Percentiles rank a stretch among this genome's conserved stretches.
phyloP scores from a whole-genome alignment of 53 echinoderm and acorn worm genomes.

The Astropecten irregularis region DNA sequence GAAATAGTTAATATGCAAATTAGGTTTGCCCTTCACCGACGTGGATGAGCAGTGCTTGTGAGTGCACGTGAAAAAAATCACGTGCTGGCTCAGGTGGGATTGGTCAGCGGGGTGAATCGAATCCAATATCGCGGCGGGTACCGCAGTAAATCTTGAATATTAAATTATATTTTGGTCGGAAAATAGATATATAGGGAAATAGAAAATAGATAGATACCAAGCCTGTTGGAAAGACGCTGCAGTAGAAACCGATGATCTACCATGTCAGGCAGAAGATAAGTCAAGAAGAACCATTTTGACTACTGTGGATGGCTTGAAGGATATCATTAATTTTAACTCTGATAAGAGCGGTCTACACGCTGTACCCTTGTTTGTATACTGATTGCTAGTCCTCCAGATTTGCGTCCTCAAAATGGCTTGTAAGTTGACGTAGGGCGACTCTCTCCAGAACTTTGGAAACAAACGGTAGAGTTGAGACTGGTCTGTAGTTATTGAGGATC shows the following conservation, averaged over 20 bases:
- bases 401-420: too few species aligned
- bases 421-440: neutral
- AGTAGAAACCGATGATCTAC: slow-evolving; percentile 14
- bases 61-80: too few species aligned
- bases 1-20: too few species aligned
- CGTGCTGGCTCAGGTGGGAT: too few species aligned
- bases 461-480: slow-evolving; percentile 1
- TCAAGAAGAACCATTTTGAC: slow-evolving; percentile 1
- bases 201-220: too few species aligned
- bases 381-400: neutral
- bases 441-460: slow-evolving; percentile 8
- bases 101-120: too few species aligned
- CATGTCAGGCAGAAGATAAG: neutral
- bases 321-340: neutral
- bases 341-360: neutral
- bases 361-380: neutral
- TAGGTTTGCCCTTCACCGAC: too few species aligned
- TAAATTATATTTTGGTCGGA: too few species aligned
- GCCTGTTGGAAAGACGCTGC: slow-evolving; percentile 2
- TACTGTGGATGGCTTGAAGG: neutral
- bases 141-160: too few species aligned
- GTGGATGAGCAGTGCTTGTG: too few species aligned
- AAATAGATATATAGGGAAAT: too few species aligned
- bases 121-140: too few species aligned
- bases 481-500: neutral